Evolutionary conservation across 1,140 invertebrate genomes (phyloP).

Genomic region (Probaryconus sp.): DNA sequence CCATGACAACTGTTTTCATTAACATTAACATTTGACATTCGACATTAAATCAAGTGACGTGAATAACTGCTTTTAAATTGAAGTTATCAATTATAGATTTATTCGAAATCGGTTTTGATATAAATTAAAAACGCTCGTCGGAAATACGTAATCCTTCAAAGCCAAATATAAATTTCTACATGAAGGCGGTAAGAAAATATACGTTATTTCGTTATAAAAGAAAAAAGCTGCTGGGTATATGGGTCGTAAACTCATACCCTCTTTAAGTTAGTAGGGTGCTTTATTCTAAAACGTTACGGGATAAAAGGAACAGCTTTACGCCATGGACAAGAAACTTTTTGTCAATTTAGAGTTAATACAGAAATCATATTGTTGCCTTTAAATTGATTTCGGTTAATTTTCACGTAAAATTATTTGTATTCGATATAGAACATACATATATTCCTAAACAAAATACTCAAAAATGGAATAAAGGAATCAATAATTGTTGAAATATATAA

Average conservation of each 20-base stretch:
- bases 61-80: slow-evolving; percentile 15
- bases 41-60: background rate
- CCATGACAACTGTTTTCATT: background rate
- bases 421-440: no score
- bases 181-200: slow-evolving; percentile 49
- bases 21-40: slow-evolving; percentile 3
- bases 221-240: slow-evolving; percentile 71
- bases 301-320: slow-evolving; percentile 35
- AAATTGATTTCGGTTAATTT: background rate
- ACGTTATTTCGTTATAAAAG: slow-evolving; percentile 73
- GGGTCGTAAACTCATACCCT: slow-evolving; percentile 71
- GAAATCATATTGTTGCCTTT: slow-evolving; percentile 32
- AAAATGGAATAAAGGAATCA: no score
- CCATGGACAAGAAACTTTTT: slow-evolving; percentile 23
- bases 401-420: no score
- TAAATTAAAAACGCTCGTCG: slow-evolving; percentile 16
- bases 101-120: slow-evolving; percentile 24
- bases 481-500: no score
- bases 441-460: no score
- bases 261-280: slow-evolving; percentile 63
- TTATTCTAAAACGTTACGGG: slow-evolving; percentile 33
- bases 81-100: background rate
- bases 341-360: slow-evolving; percentile 37
- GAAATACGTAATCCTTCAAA: slow-evolving; percentile 32
- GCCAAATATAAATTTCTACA: slow-evolving; percentile 19